Evolutionary conservation across 2,888 invertebrate species (phyloP), one percentile per base, ranked within the genome.

Genomic region (Athripsodes cinereus): DNA sequence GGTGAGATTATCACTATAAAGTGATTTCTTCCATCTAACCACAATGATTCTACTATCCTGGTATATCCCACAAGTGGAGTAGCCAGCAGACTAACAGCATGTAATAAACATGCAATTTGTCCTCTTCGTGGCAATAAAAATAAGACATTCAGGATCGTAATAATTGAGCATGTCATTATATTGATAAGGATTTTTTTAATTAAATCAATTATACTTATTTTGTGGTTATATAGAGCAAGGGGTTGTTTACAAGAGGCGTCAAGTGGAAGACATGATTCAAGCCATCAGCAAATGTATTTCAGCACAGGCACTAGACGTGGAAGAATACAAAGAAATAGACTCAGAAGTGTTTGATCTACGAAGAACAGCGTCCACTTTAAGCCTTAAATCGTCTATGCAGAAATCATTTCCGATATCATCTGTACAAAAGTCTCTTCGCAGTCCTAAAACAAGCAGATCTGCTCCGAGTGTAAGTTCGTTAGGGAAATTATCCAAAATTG

Each of bases 201-300:
- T n/a, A n/a, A n/a, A n/a, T n/a, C n/a, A n/a, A n/a, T n/a, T n/a
- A n/a, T n/a, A n/a, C n/a, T n/a, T n/a, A n/a, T n/a, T n/a, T n/a
- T n/a, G n/a, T n/a, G n/a, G 3, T 40, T 40, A 8, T 40, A n/a
- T 13, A 40, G 40, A 40, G 13, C 13, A 40, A 16, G 40, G 40
- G 2, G 13, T 40, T 13, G 40, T 40, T 40, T 40, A 40, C 13
- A 40, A 40, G 40, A 40, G 13, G 13, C n/a, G 16, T 8, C 40
- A 19, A 20, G 58, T 62, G 16, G 65, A 72, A 70, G 70, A 72
- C 69, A 70, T 71, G 68, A 71, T 71, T 68, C 70, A 71, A 70
- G 71, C 72, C 66, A 70, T 72, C 46, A 46, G 48, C 68, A 70
- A 66, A 65, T 73, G 65, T 67, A 71, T 67, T 66, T 66, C 65